A percentile compares a stretch with the other conserved stretches of the same genome.
phyloP scores from a whole-genome alignment of 1,140 invertebrate species.

The Monomorium pharaonis region DNA sequence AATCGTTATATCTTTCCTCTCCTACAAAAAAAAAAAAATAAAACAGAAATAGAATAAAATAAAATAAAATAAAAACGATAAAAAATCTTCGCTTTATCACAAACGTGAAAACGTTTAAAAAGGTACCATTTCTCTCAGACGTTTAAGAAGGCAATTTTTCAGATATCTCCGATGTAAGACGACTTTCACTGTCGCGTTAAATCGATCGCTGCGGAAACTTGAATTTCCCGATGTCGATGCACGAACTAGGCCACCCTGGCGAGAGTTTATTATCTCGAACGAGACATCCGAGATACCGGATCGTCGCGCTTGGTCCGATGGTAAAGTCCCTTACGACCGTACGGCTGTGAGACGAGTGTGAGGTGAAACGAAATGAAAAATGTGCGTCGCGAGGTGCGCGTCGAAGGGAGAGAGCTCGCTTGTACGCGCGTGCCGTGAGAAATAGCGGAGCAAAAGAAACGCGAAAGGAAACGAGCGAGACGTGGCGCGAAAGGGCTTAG shows the following conservation, averaged over 20 bases:
- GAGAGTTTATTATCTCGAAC: constrained; percentile 28
- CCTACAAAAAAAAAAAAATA: background rate
- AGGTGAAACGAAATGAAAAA: constrained; percentile 41
- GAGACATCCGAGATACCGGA: background rate
- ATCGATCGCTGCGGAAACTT: background rate
- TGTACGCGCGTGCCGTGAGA: background rate
- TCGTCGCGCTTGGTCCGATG: constrained; percentile 7
- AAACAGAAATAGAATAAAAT: constrained; percentile 5
- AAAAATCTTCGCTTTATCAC: constrained; percentile 12
- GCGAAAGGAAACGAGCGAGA: background rate
- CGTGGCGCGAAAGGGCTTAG: background rate
- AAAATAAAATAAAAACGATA: background rate
- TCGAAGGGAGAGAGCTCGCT: constrained; percentile 40
- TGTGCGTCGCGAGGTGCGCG: constrained; percentile 16
- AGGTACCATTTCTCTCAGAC: too few relatives aligned
- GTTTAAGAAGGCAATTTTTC: background rate
- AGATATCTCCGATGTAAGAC: background rate
- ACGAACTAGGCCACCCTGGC: constrained; percentile 48
- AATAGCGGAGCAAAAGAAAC: constrained; percentile 8
- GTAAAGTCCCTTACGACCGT: background rate
- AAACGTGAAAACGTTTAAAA: background rate
- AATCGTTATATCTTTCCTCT: background rate
- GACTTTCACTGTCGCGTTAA: background rate
- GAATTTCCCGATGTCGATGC: constrained; percentile 1
- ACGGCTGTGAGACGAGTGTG: background rate